A percentile compares a stretch with the other conserved stretches of the same genome.
phyloP scores from a whole-genome alignment of 64 coral and sea anemone genomes.

The Stichodactyla helianthus region DNA sequence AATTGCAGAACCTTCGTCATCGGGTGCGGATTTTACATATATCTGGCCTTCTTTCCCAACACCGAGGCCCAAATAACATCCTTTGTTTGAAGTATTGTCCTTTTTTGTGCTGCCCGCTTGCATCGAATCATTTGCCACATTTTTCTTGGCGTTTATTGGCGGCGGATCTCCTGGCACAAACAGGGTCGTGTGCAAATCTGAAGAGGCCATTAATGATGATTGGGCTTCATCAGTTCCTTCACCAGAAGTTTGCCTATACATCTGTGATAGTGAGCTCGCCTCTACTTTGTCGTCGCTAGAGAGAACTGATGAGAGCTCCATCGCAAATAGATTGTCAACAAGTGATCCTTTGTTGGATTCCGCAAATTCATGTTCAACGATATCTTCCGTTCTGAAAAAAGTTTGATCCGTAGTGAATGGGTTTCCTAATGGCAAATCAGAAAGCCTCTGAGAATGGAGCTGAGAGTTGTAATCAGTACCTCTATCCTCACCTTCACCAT shows the following conservation, averaged over 20 bases:
- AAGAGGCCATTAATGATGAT: neutral
- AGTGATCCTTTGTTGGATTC: neutral
- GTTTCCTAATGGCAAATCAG: neutral
- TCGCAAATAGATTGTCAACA: constrained; percentile 8
- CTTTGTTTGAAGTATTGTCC: neutral
- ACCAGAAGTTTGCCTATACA: neutral
- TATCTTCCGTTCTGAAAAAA: neutral
- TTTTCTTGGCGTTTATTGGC: neutral
- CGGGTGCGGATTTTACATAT: neutral
- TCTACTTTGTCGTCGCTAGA: neutral
- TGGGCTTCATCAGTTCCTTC: neutral
- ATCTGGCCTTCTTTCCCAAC: neutral
- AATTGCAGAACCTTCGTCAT: neutral
- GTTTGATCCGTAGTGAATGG: neutral
- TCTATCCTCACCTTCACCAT: neutral
- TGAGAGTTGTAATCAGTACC: neutral
- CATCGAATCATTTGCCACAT: neutral
- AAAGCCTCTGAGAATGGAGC: neutral
- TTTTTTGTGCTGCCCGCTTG: neutral
- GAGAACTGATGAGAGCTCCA: neutral
- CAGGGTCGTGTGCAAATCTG: neutral
- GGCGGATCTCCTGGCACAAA: neutral
- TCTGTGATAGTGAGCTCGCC: neutral
- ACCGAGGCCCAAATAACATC: neutral
- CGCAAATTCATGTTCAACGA: neutral